Percentiles rank a stretch among this genome's conserved stretches.
Evolutionary conservation across 1,140 invertebrate genomes (phyloP).

Genomic region (Dendrolimus kikuchii): DNA sequence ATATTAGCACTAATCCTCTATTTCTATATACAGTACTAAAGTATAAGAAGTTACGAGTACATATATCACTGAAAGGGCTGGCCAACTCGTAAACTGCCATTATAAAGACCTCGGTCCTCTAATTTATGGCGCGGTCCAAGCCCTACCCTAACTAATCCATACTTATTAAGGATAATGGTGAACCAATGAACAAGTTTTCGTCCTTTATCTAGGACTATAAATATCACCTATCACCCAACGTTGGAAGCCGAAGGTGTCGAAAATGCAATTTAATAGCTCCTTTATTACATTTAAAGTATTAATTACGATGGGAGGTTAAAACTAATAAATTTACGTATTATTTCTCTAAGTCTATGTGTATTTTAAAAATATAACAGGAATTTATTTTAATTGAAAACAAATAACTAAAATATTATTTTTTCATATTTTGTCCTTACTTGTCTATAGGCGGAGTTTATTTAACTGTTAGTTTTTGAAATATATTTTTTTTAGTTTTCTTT

Average conservation of each 20-base stretch:
- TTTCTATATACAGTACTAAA: too few species aligned
- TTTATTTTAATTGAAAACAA: too few species aligned
- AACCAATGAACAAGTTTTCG: constrained; percentile 61
- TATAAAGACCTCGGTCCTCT: constrained; percentile 50
- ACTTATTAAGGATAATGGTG: constrained; percentile 69
- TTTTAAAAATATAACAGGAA: too few species aligned
- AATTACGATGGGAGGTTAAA: constrained; percentile 15
- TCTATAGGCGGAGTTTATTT: too few species aligned
- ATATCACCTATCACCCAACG: constrained; percentile 47
- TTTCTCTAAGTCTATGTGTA: too few species aligned
- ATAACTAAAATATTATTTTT: too few species aligned
- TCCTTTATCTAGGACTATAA: constrained; percentile 60
- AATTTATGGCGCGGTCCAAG: constrained; percentile 53
- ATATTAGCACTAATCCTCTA: too few species aligned
- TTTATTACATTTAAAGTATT: constrained; percentile 47
- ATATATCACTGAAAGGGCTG: constrained; percentile 22
- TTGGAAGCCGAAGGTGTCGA: constrained; percentile 55
- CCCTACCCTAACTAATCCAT: constrained; percentile 62
- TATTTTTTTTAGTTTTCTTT: too few species aligned
- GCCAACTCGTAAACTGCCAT: constrained; percentile 49
- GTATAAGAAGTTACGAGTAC: too few species aligned
- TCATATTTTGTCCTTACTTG: too few species aligned
- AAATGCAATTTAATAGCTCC: constrained; percentile 53
- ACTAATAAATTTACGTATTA: too few species aligned
- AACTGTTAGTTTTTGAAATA: too few species aligned